Conservation (phyloP, 2,797 vertebrate species). For the Eleutherodactylus coqui region DNA sequence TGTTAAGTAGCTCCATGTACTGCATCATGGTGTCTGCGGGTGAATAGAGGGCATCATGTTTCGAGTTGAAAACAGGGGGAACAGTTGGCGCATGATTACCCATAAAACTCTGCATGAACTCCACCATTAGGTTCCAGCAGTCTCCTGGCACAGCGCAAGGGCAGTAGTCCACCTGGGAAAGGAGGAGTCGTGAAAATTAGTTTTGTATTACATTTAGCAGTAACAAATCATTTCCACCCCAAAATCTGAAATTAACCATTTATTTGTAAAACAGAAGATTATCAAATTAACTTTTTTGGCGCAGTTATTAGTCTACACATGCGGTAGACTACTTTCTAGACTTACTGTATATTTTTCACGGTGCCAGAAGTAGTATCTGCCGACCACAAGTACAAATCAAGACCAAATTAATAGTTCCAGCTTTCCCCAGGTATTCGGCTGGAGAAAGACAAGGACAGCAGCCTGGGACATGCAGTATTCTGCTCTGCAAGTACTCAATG, state of each 20-base stretch:
- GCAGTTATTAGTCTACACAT: too few relatives aligned
- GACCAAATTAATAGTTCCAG: too few relatives aligned
- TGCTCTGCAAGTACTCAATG: too few relatives aligned
- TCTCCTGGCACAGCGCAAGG: constrained; percentile 94
- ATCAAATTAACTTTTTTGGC: too few relatives aligned
- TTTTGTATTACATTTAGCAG: neutral
- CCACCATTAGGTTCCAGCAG: constrained; percentile 95
- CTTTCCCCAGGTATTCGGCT: too few relatives aligned
- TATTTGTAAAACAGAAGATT: neutral
- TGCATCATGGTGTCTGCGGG: constrained; percentile 92
- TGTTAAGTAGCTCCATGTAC: constrained; percentile 97
- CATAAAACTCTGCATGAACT: constrained; percentile 96
- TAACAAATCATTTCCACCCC: neutral
- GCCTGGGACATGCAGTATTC: too few relatives aligned
- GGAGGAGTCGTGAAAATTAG: neutral
- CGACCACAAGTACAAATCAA: too few relatives aligned
- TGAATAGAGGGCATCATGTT: constrained; percentile 86
- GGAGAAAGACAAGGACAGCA: too few relatives aligned
- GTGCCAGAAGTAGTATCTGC: too few relatives aligned
- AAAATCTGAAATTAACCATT: neutral
- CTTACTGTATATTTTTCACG: too few relatives aligned
- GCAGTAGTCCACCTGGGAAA: constrained; percentile 90
- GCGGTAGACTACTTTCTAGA: too few relatives aligned
- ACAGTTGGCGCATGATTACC: constrained; percentile 84
- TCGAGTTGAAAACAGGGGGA: constrained; percentile 84